Conservation (phyloP, 2,888 invertebrate genomes). For the Myopa testacea region DNA sequence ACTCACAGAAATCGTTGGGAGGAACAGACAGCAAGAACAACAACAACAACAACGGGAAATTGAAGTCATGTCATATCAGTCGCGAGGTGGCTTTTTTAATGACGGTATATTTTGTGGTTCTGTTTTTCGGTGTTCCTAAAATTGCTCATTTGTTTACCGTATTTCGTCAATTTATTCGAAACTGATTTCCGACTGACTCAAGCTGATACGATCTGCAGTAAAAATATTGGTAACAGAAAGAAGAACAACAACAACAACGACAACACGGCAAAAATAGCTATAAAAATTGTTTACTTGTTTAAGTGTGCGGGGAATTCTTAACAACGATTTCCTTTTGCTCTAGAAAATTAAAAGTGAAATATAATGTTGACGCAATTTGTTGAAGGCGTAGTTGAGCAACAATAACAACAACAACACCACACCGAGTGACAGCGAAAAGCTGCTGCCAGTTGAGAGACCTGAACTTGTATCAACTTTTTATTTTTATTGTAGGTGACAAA, state of each 20-base stretch:
- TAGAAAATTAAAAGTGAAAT: constrained; percentile 57
- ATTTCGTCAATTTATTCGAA: no score
- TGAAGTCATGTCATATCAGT: constrained; percentile 26
- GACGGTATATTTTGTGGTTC: no score
- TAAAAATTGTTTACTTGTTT: neutral
- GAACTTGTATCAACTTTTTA: neutral
- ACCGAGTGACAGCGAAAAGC: constrained; percentile 41
- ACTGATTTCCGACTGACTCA: no score
- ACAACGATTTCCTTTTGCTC: constrained; percentile 47
- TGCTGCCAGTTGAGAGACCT: no score
- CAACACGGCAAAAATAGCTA: neutral
- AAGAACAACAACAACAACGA: neutral
- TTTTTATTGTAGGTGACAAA: constrained; percentile 63
- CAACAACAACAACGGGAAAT: neutral
- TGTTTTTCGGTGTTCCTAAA: no score
- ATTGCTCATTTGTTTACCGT: no score
- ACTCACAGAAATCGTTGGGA: neutral
- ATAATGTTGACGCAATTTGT: constrained; percentile 53
- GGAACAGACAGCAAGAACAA: neutral
- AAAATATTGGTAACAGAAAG: neutral
- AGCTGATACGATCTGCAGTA: neutral
- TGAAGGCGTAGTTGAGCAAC: constrained; percentile 34
- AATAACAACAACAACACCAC: constrained; percentile 31
- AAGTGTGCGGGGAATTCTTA: constrained; percentile 36
- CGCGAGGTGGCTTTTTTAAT: no score